These are phyloP conservation scores for Anoura caudifer DNA, from an alignment of 2,113 vertebrate genomes.

Conservation along the genomic window DNA sequence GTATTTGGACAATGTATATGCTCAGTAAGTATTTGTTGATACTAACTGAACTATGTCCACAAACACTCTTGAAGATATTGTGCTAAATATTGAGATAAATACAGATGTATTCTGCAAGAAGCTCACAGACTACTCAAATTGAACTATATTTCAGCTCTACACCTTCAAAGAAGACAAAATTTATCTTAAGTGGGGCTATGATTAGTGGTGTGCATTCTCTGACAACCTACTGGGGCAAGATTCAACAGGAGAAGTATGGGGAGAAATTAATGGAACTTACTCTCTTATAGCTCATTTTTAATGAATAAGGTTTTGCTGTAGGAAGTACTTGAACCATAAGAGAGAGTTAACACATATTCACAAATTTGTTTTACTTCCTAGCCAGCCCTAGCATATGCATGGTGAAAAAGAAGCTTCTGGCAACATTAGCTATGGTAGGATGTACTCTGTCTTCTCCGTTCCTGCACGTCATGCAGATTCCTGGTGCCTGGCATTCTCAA, in stretches of 20 bases:
- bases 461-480: neutral
- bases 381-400: neutral
- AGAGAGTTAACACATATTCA: conserved; percentile 3
- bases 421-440: neutral
- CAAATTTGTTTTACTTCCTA: neutral
- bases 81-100: neutral
- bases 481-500: neutral
- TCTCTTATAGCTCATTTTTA: conserved; percentile 17
- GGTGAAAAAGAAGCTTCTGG: neutral
- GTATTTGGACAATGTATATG: neutral
- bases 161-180: neutral
- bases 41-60: neutral
- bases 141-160: neutral
- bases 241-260: neutral
- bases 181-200: neutral
- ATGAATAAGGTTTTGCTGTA: neutral
- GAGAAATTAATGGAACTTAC: neutral
- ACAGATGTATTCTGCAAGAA: neutral
- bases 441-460: neutral
- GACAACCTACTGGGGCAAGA: neutral
- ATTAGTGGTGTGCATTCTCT: neutral
- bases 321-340: neutral
- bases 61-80: neutral
- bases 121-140: neutral
- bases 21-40: neutral